Conservation (phyloP, 2,113 vertebrate species). For the Daboia siamensis region DNA sequence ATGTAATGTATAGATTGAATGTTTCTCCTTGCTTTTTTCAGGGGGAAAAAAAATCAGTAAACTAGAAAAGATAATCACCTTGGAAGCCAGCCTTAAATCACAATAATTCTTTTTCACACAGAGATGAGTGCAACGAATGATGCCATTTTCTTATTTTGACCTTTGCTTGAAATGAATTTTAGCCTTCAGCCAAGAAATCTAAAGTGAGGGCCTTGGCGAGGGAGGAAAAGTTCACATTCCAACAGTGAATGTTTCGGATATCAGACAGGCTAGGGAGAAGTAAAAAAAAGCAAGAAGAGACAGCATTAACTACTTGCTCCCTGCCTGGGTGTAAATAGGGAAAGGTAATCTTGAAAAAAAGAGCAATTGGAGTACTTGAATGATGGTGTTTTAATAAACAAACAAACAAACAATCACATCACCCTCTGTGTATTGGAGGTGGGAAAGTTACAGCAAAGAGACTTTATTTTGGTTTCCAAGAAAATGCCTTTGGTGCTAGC, state of each 20-base stretch:
- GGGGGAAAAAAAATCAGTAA: not conserved
- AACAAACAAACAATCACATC: not conserved
- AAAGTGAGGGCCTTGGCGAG: conserved; percentile 39
- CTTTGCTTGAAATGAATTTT: conserved; percentile 35
- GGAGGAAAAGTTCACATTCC: conserved; percentile 38
- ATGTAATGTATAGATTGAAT: not conserved
- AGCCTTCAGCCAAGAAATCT: conserved; percentile 32
- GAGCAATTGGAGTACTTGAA: conserved; percentile 40
- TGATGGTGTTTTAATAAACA: not conserved
- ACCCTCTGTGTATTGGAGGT: not conserved
- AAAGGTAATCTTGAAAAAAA: conserved; percentile 61
- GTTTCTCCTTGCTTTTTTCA: not conserved
- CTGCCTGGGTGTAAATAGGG: conserved; percentile 53
- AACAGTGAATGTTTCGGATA: conserved; percentile 39
- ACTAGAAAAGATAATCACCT: not conserved
- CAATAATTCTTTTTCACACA: not conserved
- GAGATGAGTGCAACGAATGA: not conserved
- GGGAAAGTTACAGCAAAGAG: not conserved
- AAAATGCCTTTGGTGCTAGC: not conserved
- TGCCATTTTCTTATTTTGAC: conserved; percentile 12
- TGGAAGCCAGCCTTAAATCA: not conserved
- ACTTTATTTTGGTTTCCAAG: not conserved
- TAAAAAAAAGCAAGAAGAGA: conserved; percentile 38
- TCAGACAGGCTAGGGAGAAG: conserved; percentile 40
- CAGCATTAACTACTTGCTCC: conserved; percentile 56